Percentiles rank a stretch among this genome's conserved stretches.
phyloP scores from a whole-genome alignment of 2,113 vertebrate genomes.

The Tauraco erythrolophus region DNA sequence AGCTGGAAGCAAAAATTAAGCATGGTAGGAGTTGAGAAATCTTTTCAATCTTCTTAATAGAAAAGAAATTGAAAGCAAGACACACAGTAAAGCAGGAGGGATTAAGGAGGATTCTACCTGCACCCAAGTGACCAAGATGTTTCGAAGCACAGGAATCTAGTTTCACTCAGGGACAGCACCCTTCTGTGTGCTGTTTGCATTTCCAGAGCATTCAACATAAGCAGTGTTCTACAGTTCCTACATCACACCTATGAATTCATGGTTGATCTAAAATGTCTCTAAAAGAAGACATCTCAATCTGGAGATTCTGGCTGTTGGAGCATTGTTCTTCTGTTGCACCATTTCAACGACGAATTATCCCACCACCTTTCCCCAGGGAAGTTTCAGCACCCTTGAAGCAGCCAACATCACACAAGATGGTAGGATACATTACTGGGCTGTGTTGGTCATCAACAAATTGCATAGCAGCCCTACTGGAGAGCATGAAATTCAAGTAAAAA shows the following conservation, averaged over 20 bases:
- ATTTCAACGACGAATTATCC: neutral
- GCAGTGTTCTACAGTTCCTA: neutral
- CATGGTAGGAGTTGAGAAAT: neutral
- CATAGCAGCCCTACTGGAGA: neutral
- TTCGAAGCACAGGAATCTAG: neutral
- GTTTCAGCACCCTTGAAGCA: neutral
- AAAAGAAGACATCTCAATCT: neutral
- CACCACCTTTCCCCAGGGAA: neutral
- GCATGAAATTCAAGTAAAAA: neutral
- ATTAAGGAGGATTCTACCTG: neutral
- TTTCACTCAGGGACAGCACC: neutral
- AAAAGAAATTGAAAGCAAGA: constrained; percentile 17
- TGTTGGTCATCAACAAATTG: neutral
- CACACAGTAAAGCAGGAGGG: neutral
- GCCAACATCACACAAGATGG: neutral
- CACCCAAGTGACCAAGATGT: neutral
- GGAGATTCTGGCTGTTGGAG: neutral
- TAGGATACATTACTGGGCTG: neutral
- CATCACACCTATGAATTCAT: neutral
- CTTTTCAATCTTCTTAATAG: neutral
- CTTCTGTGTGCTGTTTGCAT: neutral
- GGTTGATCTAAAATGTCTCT: neutral
- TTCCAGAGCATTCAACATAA: neutral
- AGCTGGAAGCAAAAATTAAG: constrained; percentile 8
- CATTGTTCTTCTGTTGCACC: neutral